Percentiles rank a stretch among this genome's conserved stretches.
phyloP scores from a whole-genome alignment of 1,140 invertebrate species.

The Elymnias hypermnestra region DNA sequence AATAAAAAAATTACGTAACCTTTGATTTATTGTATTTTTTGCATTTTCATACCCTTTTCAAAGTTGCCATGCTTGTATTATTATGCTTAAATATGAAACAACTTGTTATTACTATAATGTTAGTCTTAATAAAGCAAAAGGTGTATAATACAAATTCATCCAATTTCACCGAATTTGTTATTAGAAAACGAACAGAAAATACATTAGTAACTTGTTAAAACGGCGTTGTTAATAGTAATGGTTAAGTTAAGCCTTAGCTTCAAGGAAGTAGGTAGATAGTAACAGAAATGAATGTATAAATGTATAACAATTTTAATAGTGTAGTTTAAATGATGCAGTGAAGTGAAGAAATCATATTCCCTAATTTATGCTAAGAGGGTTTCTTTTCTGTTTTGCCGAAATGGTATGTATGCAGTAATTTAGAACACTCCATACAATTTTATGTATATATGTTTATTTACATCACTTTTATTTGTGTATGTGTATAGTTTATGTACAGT shows the following conservation, averaged over 20 bases:
- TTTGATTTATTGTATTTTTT: background rate
- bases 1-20: background rate
- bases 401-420: no score
- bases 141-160: slow-evolving; percentile 15
- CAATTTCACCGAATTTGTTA: background rate
- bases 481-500: slow-evolving; percentile 2
- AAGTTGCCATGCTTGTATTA: slow-evolving; percentile 1
- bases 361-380: background rate
- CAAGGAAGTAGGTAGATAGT: slow-evolving; percentile 4
- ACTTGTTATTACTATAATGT: background rate
- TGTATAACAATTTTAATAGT: background rate
- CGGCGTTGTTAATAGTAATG: slow-evolving; percentile 8
- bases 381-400: no score
- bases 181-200: slow-evolving; percentile 7
- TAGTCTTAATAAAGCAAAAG: slow-evolving; percentile 7
- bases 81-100: background rate
- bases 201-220: slow-evolving; percentile 9
- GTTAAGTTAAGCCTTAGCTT: slow-evolving; percentile 15
- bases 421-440: no score
- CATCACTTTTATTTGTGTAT: no score
- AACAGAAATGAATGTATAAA: background rate
- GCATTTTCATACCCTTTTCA: background rate
- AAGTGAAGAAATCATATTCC: background rate
- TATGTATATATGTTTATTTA: no score
- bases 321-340: background rate